phyloP scores from a whole-genome alignment of 2,888 invertebrate species.

The Pogonocherus hispidulus region DNA sequence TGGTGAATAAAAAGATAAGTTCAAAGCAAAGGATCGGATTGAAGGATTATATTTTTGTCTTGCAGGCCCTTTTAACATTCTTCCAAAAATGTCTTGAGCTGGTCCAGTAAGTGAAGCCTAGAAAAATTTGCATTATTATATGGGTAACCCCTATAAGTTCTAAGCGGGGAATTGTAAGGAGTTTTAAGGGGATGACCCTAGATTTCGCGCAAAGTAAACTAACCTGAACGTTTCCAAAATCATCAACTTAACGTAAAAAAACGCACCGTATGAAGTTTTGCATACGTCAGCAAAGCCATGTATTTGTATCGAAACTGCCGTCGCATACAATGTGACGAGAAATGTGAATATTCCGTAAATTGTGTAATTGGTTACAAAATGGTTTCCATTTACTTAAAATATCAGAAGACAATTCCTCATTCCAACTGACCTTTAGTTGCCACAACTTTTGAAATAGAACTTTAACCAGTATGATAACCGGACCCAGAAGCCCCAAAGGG shows the following conservation, averaged over 20 bases:
- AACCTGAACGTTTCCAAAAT: not conserved
- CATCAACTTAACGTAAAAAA: conserved; percentile 6
- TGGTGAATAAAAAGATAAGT: conserved; percentile 35
- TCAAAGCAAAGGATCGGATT: conserved; percentile 29
- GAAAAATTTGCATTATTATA: no score
- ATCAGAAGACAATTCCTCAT: not conserved
- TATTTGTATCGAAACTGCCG: conserved; percentile 1
- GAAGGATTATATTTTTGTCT: conserved; percentile 26
- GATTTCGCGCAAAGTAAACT: conserved; percentile 5
- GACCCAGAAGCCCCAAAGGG: conserved; percentile 6
- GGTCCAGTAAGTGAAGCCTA: conserved; percentile 23
- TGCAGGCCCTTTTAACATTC: conserved; percentile 24
- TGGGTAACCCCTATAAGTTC: no score
- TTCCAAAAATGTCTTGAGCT: conserved; percentile 12
- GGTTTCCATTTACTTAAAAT: conserved; percentile 2
- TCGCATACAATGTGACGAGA: not conserved
- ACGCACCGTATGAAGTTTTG: conserved; percentile 4
- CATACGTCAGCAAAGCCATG: conserved; percentile 19
- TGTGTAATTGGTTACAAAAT: not conserved
- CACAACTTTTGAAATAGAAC: conserved; percentile 5
- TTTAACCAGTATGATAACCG: not conserved
- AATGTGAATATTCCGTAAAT: conserved; percentile 8
- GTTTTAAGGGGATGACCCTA: conserved; percentile 7
- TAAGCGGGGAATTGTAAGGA: not conserved
- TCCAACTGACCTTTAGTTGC: not conserved